Conservation (phyloP, 2,113 vertebrate species). For the Gallinago undulata region DNA sequence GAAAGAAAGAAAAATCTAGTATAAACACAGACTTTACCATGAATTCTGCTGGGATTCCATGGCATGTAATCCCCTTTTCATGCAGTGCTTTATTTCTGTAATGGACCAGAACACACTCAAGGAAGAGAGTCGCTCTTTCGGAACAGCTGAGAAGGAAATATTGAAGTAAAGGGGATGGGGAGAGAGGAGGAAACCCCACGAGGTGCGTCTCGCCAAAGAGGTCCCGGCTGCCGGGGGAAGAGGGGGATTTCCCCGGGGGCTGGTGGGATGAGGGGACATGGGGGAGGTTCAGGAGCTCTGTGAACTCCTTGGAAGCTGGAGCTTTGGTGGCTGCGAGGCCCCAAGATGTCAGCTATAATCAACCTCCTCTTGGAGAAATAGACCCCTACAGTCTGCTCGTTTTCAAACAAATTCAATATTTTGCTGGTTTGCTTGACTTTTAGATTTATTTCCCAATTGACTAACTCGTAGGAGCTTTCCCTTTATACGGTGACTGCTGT, state of each 20-base stretch:
- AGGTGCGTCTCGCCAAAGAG: accelerated
- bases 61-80: background rate
- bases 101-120: background rate
- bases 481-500: background rate
- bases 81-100: background rate
- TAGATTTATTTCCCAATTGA: conserved; percentile 6
- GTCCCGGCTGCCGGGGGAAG: too few species aligned
- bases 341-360: background rate
- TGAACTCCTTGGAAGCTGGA: background rate
- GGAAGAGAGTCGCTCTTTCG: background rate
- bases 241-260: background rate
- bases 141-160: background rate
- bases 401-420: background rate
- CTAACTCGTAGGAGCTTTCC: background rate
- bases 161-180: accelerated
- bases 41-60: background rate
- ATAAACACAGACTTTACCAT: background rate
- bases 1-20: background rate
- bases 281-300: background rate
- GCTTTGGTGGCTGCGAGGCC: background rate
- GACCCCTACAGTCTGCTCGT: background rate
- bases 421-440: background rate
- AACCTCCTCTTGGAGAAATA: background rate
- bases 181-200: accelerated
- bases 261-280: accelerated